Percentiles rank a stretch among this genome's conserved stretches.
These are phyloP conservation scores for Eumaeus atala DNA, from an alignment of 1,140 invertebrate species.

Conservation along the genomic window DNA sequence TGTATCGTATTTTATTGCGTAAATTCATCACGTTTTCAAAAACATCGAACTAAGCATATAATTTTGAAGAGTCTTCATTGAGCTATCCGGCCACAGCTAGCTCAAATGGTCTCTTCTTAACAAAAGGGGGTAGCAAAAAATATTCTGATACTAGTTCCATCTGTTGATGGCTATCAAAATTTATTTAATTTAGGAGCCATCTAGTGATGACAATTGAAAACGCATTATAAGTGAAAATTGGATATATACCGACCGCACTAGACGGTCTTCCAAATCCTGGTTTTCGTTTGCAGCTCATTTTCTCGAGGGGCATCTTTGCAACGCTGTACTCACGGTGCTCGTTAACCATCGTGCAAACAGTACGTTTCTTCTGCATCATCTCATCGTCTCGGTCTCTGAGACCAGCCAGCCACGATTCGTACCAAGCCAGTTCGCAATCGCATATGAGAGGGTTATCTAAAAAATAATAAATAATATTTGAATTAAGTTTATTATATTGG, in stretches of 20 bases:
- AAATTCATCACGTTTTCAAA: slow-evolving; percentile 58
- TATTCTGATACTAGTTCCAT: slow-evolving; percentile 8
- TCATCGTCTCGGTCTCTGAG: slow-evolving; percentile 86
- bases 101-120: slow-evolving; percentile 46
- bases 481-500: no score
- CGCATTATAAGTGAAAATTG: slow-evolving; percentile 36
- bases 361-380: slow-evolving; percentile 89
- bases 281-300: slow-evolving; percentile 86
- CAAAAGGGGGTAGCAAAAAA: slow-evolving; percentile 30
- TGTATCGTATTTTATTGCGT: slow-evolving; percentile 68
- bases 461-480: slow-evolving; percentile 15
- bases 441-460: slow-evolving; percentile 91
- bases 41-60: slow-evolving; percentile 22
- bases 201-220: slow-evolving; percentile 36
- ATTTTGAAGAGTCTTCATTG: slow-evolving; percentile 37
- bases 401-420: slow-evolving; percentile 84
- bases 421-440: slow-evolving; percentile 91
- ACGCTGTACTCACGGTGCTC: slow-evolving; percentile 88
- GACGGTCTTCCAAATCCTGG: slow-evolving; percentile 50
- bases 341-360: slow-evolving; percentile 82
- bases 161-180: slow-evolving; percentile 1
- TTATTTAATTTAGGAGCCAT: slow-evolving; percentile 31
- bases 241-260: slow-evolving; percentile 28
- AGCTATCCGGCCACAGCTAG: slow-evolving; percentile 67
- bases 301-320: slow-evolving; percentile 84